These are phyloP conservation scores for Lasioglossum albipes DNA, from an alignment of 1,140 invertebrate genomes.

Conservation along the genomic window DNA sequence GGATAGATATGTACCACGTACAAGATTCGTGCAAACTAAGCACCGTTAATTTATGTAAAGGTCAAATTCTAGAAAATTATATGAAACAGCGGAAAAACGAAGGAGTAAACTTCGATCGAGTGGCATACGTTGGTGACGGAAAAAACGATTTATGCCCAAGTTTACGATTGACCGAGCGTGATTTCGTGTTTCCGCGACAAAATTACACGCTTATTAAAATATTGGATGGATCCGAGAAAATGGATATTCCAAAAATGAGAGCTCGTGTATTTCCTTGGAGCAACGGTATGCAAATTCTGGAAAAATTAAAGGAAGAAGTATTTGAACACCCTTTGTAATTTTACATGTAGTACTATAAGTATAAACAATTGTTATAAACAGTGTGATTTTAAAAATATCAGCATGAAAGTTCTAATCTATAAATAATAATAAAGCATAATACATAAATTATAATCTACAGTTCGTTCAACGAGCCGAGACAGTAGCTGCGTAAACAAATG, in stretches of 20 bases:
- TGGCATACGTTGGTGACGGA: conserved; percentile 89
- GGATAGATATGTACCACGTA: conserved; percentile 84
- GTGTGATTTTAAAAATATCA: background rate
- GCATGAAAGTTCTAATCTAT: background rate
- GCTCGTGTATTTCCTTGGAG: conserved; percentile 80
- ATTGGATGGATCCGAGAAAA: conserved; percentile 60
- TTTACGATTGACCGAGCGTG: conserved; percentile 82
- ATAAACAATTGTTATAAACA: background rate
- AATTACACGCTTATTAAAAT: conserved; percentile 80
- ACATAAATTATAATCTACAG: background rate
- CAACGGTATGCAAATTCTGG: conserved; percentile 78
- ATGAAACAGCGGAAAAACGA: conserved; percentile 79
- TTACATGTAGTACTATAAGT: background rate
- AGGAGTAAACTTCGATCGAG: conserved; percentile 81
- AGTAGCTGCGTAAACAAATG: no score
- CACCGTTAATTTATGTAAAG: conserved; percentile 89
- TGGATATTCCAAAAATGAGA: conserved; percentile 60
- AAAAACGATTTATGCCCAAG: conserved; percentile 89
- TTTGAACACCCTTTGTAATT: background rate
- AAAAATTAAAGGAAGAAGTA: conserved; percentile 52
- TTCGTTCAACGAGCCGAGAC: no score
- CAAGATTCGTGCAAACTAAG: conserved; percentile 87
- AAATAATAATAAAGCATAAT: background rate
- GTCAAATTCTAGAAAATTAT: conserved; percentile 85
- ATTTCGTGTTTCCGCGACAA: conserved; percentile 85